Evolutionary conservation across 1,140 invertebrate species (phyloP).

Genomic region (Calliphora vicina): DNA sequence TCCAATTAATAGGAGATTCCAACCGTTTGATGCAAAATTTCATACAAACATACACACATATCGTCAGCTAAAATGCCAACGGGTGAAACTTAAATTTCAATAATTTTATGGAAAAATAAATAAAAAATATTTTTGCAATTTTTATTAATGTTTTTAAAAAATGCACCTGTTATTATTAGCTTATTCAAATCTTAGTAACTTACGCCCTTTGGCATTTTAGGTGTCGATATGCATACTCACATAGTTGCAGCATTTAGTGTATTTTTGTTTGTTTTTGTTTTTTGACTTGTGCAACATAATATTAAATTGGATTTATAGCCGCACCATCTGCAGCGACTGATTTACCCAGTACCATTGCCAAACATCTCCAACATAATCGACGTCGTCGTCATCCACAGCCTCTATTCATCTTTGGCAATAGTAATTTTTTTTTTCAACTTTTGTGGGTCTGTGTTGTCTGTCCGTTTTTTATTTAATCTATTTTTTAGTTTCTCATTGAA

Average conservation of each 20-base stretch:
- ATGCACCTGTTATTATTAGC: too few species aligned
- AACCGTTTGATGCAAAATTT: too few species aligned
- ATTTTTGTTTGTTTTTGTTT: not conserved
- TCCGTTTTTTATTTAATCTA: constrained; percentile 2
- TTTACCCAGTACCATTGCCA: not conserved
- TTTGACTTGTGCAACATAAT: not conserved
- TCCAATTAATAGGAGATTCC: not conserved
- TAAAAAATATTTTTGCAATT: too few species aligned
- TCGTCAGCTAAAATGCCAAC: too few species aligned
- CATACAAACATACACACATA: too few species aligned
- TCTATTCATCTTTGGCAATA: not conserved
- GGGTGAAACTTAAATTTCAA: too few species aligned
- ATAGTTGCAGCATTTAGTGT: not conserved
- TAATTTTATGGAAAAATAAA: too few species aligned
- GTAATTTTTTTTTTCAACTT: not conserved
- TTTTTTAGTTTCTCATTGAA: constrained; percentile 1
- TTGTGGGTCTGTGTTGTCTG: not conserved
- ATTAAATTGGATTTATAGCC: not conserved
- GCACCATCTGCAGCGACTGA: not conserved
- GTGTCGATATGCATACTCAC: too few species aligned
- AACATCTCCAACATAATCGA: not conserved
- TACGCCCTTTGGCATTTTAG: too few species aligned
- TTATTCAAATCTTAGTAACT: too few species aligned
- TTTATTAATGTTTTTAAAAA: too few species aligned
- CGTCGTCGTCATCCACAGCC: not conserved